Conservation (phyloP, 1,140 invertebrate species). For the Pseudomyrmex dendroicus region DNA sequence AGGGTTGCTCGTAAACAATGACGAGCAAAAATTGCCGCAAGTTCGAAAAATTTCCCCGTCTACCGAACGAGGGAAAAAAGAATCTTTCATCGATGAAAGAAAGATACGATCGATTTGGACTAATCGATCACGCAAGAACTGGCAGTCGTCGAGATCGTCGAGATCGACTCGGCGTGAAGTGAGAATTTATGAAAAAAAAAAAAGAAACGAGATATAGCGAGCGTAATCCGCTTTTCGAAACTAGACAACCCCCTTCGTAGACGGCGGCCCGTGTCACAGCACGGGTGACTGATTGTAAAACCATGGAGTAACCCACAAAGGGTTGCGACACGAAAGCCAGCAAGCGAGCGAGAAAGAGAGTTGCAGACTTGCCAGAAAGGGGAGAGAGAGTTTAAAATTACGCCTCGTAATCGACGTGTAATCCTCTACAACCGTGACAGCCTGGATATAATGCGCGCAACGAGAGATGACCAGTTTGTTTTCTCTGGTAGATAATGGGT, state of each 20-base stretch:
- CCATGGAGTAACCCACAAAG: slow-evolving; percentile 84
- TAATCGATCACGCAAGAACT: slow-evolving; percentile 60
- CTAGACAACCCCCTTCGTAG: slow-evolving; percentile 71
- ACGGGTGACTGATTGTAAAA: slow-evolving; percentile 86
- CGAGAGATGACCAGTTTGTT: slow-evolving; percentile 71
- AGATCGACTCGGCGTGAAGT: slow-evolving; percentile 43
- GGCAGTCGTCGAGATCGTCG: slow-evolving; percentile 28
- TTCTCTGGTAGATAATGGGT: slow-evolving; percentile 51
- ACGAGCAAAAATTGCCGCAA: slow-evolving; percentile 61
- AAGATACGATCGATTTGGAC: slow-evolving; percentile 21
- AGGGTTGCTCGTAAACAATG: slow-evolving; percentile 70
- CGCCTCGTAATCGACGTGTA: slow-evolving; percentile 85
- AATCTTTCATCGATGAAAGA: slow-evolving; percentile 1
- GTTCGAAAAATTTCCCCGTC: slow-evolving; percentile 19
- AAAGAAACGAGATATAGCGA: slow-evolving; percentile 66
- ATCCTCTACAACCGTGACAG: slow-evolving; percentile 84
- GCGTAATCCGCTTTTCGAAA: slow-evolving; percentile 84
- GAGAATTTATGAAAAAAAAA: slow-evolving; percentile 31
- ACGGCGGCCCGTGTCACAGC: slow-evolving; percentile 83
- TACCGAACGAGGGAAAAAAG: neutral
- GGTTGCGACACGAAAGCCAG: slow-evolving; percentile 68
- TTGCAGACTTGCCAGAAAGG: slow-evolving; percentile 4
- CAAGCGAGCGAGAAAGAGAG: slow-evolving; percentile 54
- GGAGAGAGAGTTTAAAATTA: slow-evolving; percentile 81
- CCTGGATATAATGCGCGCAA: slow-evolving; percentile 70